Evolutionary conservation across 2,113 vertebrate species (phyloP).

Genomic region (Pycnonotus jocosus): DNA sequence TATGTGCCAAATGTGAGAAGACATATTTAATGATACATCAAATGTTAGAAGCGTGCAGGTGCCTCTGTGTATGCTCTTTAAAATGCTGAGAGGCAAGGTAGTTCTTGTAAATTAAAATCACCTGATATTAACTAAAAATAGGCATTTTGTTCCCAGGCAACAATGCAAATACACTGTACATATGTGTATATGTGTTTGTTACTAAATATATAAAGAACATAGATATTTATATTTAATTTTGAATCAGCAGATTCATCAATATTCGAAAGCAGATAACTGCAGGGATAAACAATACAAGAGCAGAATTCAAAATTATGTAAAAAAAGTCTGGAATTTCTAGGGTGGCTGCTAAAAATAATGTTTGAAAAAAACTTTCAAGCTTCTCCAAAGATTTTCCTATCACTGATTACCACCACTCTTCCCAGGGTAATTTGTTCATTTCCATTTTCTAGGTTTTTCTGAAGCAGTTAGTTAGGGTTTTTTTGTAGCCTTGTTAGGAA

Average conservation of each 20-base stretch:
- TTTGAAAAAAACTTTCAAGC: not conserved
- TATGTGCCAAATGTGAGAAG: constrained; percentile 72
- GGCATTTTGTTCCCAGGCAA: not conserved
- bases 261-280: constrained; percentile 45
- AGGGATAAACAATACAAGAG: constrained; percentile 47
- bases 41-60: constrained; percentile 57
- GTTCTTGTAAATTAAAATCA: constrained; percentile 8
- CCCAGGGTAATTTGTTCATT: not conserved
- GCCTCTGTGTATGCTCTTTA: constrained; percentile 27
- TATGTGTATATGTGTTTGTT: not conserved
- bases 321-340: constrained; percentile 17
- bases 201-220: constrained; percentile 30
- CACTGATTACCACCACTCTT: not conserved
- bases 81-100: not conserved
- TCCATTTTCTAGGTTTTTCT: constrained; percentile 10
- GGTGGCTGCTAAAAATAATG: not conserved
- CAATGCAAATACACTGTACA: not conserved
- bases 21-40: constrained; percentile 77
- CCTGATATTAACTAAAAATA: constrained; percentile 51
- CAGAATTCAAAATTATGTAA: constrained; percentile 29
- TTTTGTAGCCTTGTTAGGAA: not conserved
- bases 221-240: constrained; percentile 57
- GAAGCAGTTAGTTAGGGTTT: not conserved
- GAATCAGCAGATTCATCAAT: constrained; percentile 40
- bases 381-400: not conserved